A percentile compares a stretch with the other conserved stretches of the same genome.
Conservation (phyloP, 2,888 invertebrate genomes). For the Caenorhabditis drosophilae region DNA sequence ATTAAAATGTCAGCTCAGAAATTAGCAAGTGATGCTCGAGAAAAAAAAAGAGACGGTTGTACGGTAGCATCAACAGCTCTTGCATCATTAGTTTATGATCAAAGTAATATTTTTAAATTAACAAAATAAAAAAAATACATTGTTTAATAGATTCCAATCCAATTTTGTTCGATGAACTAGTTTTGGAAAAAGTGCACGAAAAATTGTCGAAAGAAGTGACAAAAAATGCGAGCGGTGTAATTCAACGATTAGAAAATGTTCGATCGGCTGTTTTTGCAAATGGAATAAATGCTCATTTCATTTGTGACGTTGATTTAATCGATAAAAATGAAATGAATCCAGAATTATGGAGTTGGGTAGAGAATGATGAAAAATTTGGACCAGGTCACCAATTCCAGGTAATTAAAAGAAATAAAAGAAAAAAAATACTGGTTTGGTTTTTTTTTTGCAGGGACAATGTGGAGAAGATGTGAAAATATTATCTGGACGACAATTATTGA, state of each 20-base stretch:
- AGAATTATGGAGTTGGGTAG: slow-evolving; percentile 39
- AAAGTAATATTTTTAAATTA: slow-evolving; percentile 25
- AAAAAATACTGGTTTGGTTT: neutral
- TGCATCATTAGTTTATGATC: slow-evolving; percentile 39
- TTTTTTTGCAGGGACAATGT: slow-evolving; percentile 10
- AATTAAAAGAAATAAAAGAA: neutral
- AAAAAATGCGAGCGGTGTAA: slow-evolving; percentile 44
- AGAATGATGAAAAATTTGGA: slow-evolving; percentile 24
- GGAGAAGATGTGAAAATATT: slow-evolving; percentile 19
- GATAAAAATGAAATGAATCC: slow-evolving; percentile 25
- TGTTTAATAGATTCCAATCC: slow-evolving; percentile 37
- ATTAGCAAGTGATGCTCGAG: slow-evolving; percentile 82
- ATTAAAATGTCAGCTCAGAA: slow-evolving; percentile 78
- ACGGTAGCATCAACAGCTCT: slow-evolving; percentile 72
- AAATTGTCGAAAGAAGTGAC: slow-evolving; percentile 38
- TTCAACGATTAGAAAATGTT: slow-evolving; percentile 52
- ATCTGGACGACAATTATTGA: slow-evolving; percentile 37
- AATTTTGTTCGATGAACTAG: slow-evolving; percentile 50
- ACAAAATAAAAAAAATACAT: neutral
- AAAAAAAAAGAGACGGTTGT: slow-evolving; percentile 79
- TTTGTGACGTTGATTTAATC: slow-evolving; percentile 42
- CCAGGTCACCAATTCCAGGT: slow-evolving; percentile 25
- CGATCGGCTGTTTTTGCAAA: slow-evolving; percentile 45
- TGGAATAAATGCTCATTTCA: slow-evolving; percentile 58
- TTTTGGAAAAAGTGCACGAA: slow-evolving; percentile 60